These are phyloP conservation scores for Muschampia plurimacula DNA, from an alignment of 2,888 invertebrate genomes.

Conservation along the genomic window DNA sequence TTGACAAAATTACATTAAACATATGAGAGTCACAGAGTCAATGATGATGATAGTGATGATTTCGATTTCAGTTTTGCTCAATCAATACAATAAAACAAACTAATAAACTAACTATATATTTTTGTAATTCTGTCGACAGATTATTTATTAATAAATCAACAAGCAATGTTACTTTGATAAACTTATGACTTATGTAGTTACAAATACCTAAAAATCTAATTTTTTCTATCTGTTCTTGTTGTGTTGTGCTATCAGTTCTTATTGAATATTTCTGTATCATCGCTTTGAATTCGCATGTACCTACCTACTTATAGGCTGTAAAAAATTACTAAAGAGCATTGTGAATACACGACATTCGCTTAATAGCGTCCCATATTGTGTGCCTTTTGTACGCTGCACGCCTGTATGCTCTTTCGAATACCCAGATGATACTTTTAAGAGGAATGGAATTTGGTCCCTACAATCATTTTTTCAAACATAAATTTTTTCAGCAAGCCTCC, in stretches of 20 bases:
- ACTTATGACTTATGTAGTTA: too few relatives aligned
- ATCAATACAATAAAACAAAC: too few relatives aligned
- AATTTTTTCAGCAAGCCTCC: not conserved
- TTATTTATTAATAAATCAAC: too few relatives aligned
- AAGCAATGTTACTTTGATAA: too few relatives aligned
- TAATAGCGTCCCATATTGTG: constrained; percentile 14
- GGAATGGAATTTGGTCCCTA: constrained; percentile 3
- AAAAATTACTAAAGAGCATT: constrained; percentile 22
- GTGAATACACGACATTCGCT: constrained; percentile 19
- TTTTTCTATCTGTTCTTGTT: too few relatives aligned
- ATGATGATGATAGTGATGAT: not conserved
- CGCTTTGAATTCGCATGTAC: not conserved
- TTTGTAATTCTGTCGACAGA: too few relatives aligned
- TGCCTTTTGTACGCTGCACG: constrained; percentile 8
- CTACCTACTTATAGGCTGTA: not conserved
- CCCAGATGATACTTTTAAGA: constrained; percentile 12
- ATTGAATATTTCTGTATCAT: not conserved
- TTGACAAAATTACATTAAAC: not conserved
- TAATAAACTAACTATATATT: too few relatives aligned
- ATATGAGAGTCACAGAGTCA: not conserved
- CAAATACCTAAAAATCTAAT: too few relatives aligned
- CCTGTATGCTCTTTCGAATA: not conserved
- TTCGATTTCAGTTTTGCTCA: too few relatives aligned
- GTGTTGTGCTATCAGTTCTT: too few relatives aligned
- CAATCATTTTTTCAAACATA: not conserved